Conservation (phyloP, 2,797 vertebrate species). For the Squalus acanthias region DNA sequence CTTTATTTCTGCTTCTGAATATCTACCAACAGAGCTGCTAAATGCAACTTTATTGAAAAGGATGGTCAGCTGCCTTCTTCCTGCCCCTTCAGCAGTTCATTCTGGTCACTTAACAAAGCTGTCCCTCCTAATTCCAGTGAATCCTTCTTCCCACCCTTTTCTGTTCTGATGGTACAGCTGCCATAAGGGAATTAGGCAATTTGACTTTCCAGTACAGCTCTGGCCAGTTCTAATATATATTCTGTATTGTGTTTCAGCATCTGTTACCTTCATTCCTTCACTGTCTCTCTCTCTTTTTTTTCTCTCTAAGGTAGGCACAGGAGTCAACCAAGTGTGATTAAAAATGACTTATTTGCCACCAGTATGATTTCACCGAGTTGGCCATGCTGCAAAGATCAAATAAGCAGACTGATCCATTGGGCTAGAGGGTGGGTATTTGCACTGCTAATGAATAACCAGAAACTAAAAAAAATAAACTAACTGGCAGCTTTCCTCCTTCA, state of each 20-base stretch:
- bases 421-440: background rate
- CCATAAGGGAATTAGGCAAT: background rate
- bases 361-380: background rate
- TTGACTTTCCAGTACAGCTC: background rate
- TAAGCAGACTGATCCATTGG: background rate
- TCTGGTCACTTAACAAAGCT: background rate
- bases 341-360: background rate
- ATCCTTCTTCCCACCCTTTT: background rate
- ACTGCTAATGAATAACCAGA: background rate
- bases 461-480: background rate
- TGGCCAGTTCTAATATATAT: background rate
- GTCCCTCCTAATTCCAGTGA: background rate
- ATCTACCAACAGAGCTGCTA: background rate
- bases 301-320: background rate
- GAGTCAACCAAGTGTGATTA: background rate
- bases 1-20: background rate
- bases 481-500: background rate
- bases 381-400: background rate
- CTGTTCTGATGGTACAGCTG: background rate
- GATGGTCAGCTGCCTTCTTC: background rate
- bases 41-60: background rate
- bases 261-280: background rate
- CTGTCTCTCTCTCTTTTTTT: background rate
- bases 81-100: background rate
- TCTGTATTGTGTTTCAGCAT: background rate